phyloP scores from a whole-genome alignment of 2,888 invertebrate genomes.

The Norana najaformis region DNA sequence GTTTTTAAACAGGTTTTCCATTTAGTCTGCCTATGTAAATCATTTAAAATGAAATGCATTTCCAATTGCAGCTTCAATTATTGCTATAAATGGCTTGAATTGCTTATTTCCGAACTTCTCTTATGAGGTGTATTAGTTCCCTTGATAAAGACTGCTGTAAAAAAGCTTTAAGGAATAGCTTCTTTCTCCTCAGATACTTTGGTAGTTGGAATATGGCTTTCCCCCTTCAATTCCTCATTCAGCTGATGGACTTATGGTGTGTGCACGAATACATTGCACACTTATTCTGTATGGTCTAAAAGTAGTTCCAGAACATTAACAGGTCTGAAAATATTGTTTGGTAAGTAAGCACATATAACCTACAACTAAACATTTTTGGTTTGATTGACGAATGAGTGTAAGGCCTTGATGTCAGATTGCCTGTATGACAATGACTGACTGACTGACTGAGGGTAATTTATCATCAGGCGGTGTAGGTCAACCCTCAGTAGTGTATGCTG shows the following conservation, averaged over 20 bases:
- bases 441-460: no score
- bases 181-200: neutral
- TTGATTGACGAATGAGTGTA: neutral
- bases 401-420: neutral
- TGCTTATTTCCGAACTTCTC: neutral
- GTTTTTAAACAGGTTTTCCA: no score
- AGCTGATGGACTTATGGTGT: neutral
- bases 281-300: neutral
- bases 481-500: neutral
- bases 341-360: neutral
- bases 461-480: neutral
- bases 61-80: neutral
- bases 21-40: neutral
- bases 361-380: neutral
- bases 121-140: neutral
- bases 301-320: neutral
- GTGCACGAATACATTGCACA: neutral
- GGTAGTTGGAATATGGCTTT: neutral
- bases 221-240: neutral
- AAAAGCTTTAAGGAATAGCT: neutral
- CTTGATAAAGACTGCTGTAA: neutral
- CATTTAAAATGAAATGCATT: neutral
- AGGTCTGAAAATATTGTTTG: neutral
- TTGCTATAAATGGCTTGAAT: neutral
- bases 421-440: neutral